phyloP scores from a whole-genome alignment of 2,113 vertebrate genomes.

The Dascyllus trimaculatus region DNA sequence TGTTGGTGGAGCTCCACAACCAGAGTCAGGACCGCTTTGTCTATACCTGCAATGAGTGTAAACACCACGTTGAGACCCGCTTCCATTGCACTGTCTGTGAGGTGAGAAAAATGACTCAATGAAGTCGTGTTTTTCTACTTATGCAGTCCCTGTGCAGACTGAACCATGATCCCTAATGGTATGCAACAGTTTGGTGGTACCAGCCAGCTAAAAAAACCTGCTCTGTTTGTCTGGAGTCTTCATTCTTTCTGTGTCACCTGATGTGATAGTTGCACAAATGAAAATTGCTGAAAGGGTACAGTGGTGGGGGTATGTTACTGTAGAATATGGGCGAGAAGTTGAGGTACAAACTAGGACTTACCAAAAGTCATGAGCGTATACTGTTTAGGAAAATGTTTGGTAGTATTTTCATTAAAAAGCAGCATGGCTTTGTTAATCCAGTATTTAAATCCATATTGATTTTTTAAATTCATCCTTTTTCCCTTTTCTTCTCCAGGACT shows the following conservation, averaged over 20 bases:
- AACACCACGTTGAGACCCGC: slow-evolving; percentile 96
- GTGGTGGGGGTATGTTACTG: too few species aligned
- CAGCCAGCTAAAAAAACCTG: too few species aligned
- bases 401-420: not conserved
- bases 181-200: too few species aligned
- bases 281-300: too few species aligned
- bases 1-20: slow-evolving; percentile 98
- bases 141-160: too few species aligned
- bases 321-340: too few species aligned
- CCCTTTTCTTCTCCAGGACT: slow-evolving; percentile 86
- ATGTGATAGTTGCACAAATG: too few species aligned
- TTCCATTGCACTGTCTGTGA: slow-evolving; percentile 99
- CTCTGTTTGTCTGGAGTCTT: too few species aligned
- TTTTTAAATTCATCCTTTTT: slow-evolving; percentile 38
- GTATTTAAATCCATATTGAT: slow-evolving; percentile 64
- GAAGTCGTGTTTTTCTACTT: not conserved
- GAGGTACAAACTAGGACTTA: too few species aligned
- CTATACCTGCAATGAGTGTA: slow-evolving; percentile 99
- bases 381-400: not conserved
- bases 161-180: too few species aligned
- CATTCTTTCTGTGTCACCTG: too few species aligned
- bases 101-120: slow-evolving; percentile 78
- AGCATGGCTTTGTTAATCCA: not conserved
- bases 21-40: slow-evolving; percentile 99
- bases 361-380: too few species aligned